Conservation (phyloP, 2,888 invertebrate species). For the Monopis laevigella region DNA sequence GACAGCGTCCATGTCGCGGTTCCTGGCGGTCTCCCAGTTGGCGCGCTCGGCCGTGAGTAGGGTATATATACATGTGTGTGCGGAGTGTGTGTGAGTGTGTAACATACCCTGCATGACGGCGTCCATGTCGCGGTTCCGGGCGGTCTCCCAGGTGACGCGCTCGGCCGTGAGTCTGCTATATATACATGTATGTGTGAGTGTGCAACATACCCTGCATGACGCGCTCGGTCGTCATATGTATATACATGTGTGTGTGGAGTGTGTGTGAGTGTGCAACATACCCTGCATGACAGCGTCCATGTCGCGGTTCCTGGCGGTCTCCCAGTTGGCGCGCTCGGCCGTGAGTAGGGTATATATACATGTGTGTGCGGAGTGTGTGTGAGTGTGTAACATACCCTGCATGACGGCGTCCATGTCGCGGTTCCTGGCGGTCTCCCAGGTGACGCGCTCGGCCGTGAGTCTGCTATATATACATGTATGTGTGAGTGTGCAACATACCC, state of each 20-base stretch:
- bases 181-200: too few species aligned
- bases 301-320: slow-evolving; percentile 71
- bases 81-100: too few species aligned
- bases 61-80: too few species aligned
- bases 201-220: too few species aligned
- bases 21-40: slow-evolving; percentile 78
- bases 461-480: too few species aligned
- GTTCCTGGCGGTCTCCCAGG: slow-evolving; percentile 79
- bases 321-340: slow-evolving; percentile 79
- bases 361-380: too few species aligned
- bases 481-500: too few species aligned
- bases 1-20: slow-evolving; percentile 38
- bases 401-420: slow-evolving; percentile 33
- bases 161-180: slow-evolving; percentile 81
- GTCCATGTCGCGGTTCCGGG: slow-evolving; percentile 60
- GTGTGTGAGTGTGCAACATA: too few species aligned
- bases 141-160: slow-evolving; percentile 79
- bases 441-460: slow-evolving; percentile 78
- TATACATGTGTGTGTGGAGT: too few species aligned
- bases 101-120: slow-evolving; percentile 33
- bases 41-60: slow-evolving; percentile 81
- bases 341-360: slow-evolving; percentile 85
- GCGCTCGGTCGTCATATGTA: too few species aligned
- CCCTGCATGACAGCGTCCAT: slow-evolving; percentile 32
- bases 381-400: slow-evolving; percentile 32